Percentiles rank a stretch among this genome's conserved stretches.
These are phyloP conservation scores for Crotalus horridus DNA, from an alignment of 2,113 vertebrate species.

Conservation along the genomic window DNA sequence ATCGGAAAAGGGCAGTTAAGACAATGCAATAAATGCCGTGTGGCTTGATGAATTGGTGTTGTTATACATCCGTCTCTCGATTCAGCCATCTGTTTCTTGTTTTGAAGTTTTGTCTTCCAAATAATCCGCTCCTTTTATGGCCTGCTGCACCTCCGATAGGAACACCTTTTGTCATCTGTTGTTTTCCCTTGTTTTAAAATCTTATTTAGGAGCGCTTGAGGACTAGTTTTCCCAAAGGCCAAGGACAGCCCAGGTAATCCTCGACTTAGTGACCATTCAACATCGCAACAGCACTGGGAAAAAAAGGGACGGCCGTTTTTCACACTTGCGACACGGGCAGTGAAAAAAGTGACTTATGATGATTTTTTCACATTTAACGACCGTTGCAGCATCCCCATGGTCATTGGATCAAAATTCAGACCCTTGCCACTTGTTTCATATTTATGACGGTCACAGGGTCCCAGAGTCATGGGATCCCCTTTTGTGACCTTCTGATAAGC, in stretches of 20 bases:
- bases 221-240: constrained; percentile 41
- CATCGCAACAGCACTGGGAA: too few species aligned
- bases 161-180: constrained; percentile 50
- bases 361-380: too few species aligned
- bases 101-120: constrained; percentile 52
- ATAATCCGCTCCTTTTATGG: constrained; percentile 51
- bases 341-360: too few species aligned
- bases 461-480: too few species aligned
- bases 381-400: too few species aligned
- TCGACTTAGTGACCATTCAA: too few species aligned
- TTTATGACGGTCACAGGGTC: too few species aligned
- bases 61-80: constrained; percentile 35
- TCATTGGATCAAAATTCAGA: too few species aligned
- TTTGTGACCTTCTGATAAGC: too few species aligned
- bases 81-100: constrained; percentile 57
- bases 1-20: constrained; percentile 34
- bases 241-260: background rate
- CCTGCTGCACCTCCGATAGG: constrained; percentile 6
- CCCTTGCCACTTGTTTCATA: too few species aligned
- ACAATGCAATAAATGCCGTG: constrained; percentile 22
- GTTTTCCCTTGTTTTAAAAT: constrained; percentile 46
- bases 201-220: constrained; percentile 52
- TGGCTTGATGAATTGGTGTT: constrained; percentile 55
- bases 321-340: too few species aligned
- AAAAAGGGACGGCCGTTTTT: too few species aligned